These are phyloP conservation scores for Gallinago media DNA, from an alignment of 2,113 vertebrate species.

Conservation along the genomic window DNA sequence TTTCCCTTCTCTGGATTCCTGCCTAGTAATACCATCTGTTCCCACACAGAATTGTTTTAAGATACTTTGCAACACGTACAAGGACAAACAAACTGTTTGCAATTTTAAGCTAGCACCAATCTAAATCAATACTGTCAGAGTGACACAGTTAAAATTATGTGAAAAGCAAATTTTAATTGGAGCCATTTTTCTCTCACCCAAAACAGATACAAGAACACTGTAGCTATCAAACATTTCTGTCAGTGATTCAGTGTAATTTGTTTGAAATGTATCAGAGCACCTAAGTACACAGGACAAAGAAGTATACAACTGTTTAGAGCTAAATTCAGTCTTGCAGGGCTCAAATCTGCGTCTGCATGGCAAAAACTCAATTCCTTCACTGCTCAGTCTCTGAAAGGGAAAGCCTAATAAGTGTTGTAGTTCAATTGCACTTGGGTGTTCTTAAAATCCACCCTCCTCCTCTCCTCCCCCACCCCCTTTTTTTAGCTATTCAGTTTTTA, in stretches of 20 bases:
- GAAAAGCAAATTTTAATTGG: neutral
- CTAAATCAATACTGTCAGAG: neutral
- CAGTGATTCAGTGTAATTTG: neutral
- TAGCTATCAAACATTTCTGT: neutral
- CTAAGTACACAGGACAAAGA: fast-evolving
- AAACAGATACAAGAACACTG: neutral
- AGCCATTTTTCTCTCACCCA: neutral
- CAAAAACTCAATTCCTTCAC: neutral
- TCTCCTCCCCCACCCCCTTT: fast-evolving
- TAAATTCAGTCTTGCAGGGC: neutral
- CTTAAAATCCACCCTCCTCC: neutral
- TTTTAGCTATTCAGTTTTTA: neutral
- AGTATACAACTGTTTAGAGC: fast-evolving
- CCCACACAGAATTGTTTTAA: neutral
- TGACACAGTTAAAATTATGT: neutral
- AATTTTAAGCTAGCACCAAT: neutral
- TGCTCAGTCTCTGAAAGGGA: neutral
- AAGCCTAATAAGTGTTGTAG: neutral
- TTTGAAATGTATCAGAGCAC: neutral
- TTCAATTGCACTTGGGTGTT: neutral
- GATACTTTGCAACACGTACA: neutral
- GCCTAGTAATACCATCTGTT: neutral
- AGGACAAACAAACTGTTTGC: neutral
- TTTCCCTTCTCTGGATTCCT: neutral
- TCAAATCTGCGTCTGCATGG: neutral